Evolutionary conservation across 2,797 vertebrate genomes (phyloP), one percentile per base, ranked within the genome.

Genomic region (Etheostoma perlongum): DNA sequence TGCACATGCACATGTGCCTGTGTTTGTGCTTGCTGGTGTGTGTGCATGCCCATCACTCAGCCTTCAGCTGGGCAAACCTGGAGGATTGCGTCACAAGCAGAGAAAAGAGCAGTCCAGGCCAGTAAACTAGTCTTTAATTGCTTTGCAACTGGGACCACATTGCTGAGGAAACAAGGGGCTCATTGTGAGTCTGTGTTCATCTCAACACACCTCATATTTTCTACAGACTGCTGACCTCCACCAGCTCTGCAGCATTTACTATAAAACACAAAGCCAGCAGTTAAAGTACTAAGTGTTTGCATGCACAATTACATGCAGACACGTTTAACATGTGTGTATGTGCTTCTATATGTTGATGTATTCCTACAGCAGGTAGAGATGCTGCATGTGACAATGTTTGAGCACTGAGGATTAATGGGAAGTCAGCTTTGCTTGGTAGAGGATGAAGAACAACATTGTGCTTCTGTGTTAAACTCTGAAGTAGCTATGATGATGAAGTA

Each of bases 91-190:
- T 94, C 92, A 90, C 77, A 79, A 81, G 70, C 74, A 81, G 79
- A 86, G 87, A 88, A 91, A 81, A 79, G 74, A 84, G 81, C 72
- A 72, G 88, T 16, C 76, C 79, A 84, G 70, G 88, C 92, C 86
- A 87, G 91, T 92, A 93, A 95, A 93, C 86, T 83, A 70, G 80
- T 79, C 91, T 95, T 93, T 94, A 95, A 95, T 95, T 94, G 91
- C 88, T 78, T 86, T 92, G 85, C 92, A 93, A 94, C 92, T 88
- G 93, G 88, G 92, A 93, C 92, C 92, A 92, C 89, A 91, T 90
- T 91, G 81, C 89, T 30, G 79, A 67, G 74, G 90, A 93, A 93
- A 95, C 92, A 95, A 94, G 92, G 86, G 88, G 71, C 90, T 89
- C 91, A 94, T 94, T 95, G 95, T 94, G 72, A 87, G 82, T 9